Percentiles rank a stretch among this genome's conserved stretches.
Conservation (phyloP, 2,797 vertebrate genomes). For the Pseudocheirus occidentalis region DNA sequence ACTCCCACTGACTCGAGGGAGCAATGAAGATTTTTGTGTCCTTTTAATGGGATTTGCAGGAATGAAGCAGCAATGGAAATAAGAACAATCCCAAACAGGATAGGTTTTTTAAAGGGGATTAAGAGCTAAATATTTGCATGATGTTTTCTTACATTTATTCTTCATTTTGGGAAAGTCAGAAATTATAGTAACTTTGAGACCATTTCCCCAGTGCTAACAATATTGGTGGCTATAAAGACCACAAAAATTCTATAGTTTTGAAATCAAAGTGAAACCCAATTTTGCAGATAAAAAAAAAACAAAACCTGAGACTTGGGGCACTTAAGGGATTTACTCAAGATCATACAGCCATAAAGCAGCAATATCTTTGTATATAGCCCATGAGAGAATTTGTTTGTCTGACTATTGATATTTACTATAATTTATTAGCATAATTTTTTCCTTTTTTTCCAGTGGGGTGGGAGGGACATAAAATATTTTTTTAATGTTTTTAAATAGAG, state of each 20-base stretch:
- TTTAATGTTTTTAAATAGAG: not conserved
- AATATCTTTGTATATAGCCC: not conserved
- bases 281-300: not conserved
- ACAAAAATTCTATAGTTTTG: not conserved
- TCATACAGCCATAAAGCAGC: not conserved
- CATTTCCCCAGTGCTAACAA: not conserved
- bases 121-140: not conserved
- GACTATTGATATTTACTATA: not conserved
- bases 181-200: not conserved
- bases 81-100: not conserved
- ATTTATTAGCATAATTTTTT: not conserved
- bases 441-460: not conserved
- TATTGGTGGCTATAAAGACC: not conserved
- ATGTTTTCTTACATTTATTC: not conserved
- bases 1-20: not conserved
- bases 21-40: not conserved
- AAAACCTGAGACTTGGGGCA: not conserved
- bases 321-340: not conserved
- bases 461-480: not conserved
- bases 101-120: not conserved
- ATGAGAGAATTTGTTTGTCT: not conserved
- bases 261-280: not conserved
- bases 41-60: not conserved
- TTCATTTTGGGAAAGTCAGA: not conserved
- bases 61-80: not conserved